Base-by-base conservation (phyloP, 2,888 invertebrate genomes). In the Leucophora obtusa region DNA sequence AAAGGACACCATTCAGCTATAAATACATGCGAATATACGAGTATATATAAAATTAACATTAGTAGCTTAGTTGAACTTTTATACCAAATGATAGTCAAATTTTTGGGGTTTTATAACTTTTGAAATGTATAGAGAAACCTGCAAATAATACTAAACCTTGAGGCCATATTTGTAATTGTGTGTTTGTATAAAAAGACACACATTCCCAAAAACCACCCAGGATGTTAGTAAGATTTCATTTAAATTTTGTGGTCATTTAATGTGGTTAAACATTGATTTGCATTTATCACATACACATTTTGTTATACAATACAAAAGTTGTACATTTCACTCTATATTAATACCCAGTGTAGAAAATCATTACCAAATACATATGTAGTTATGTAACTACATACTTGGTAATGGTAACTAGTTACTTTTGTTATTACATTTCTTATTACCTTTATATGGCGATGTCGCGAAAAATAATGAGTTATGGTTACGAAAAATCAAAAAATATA, bases 171-270 rank as follows among this genome's bases (percentile, higher is more conserved):
- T 38, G 38, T 11, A 11, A 10, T 11, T 38, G 38, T 38, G 14
- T 38, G 11, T 11, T 10, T 38, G 11, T 38, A 1, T 38, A 38
- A 38, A 38, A 38, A 11, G 1, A 38, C 7, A 11, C 38, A 38
- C 4, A 38, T 38, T 38, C 18, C 11, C 1, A 18, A 38, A 54
- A 10, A 10, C 14, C 17, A 10, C 9, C 11, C 21, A 24, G 54
- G 18, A 54, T 24, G 18, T 54, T 54, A 24, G 59, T 73, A 62
- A 80, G 77, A 83, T 76, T 83, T 81, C 76, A 83, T 83, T 83
- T 82, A 82, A 82, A 84, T 84, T 84, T 83, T 84, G 84, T 82
- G 84, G 84, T 81, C 83, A 84, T 83, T 84, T 82, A 70, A 84
- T 83, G 83, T 82, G 84, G 84, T 83, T n/a, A 68, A 73, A 63